Evolutionary conservation across 2,888 invertebrate genomes (phyloP), one percentile per base, ranked within the genome.

Genomic region (Sarcophaga subvicina): DNA sequence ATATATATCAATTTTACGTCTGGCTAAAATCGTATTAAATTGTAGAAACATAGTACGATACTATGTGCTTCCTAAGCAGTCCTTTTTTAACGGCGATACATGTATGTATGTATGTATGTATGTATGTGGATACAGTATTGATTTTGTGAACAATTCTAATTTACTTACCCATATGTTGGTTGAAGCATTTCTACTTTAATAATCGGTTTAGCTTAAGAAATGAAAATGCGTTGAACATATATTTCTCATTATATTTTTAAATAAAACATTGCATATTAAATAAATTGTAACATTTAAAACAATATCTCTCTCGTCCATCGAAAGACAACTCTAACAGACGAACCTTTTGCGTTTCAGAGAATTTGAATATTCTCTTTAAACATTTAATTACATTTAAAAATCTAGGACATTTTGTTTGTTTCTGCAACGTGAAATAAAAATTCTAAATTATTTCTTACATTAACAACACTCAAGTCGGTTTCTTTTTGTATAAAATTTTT

Each of bases 271-370:
- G 75, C 62, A 83, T 83, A 83, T 83, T 81, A 83, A 83, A 86
- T 86, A 87, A 83, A 87, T 80, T 81, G 83, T 86, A 86, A 86
- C 86, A 86, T 86, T 86, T 83, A 86, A 83, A 83, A 86, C 80
- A 80, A 77, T 37, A 37, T 37, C 63, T 17, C 71, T 37, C 63
- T 17, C 71, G 10, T 64, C 80, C 67, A 70, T 71, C 59, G 11
- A 71, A 77, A 71, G 72, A 78, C 37, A 80, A 70, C 47, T 79
- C 62, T 72, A 79, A 77, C 37, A 79, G 69, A 77, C 54, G 76
- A 71, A 63, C 14, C 45, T 37, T 67, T 67, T 47, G 37, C 2
- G 11, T 67, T 47, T 37, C 8, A 37, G 37, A 37, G 37, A 37
- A 37, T 37, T 37, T 37, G 2, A 37, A 37, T 8, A 10, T 37